Conservation (phyloP, 30 jellyfish, hydroid and myxozoan genomes). For the Aurelia coerulea region DNA sequence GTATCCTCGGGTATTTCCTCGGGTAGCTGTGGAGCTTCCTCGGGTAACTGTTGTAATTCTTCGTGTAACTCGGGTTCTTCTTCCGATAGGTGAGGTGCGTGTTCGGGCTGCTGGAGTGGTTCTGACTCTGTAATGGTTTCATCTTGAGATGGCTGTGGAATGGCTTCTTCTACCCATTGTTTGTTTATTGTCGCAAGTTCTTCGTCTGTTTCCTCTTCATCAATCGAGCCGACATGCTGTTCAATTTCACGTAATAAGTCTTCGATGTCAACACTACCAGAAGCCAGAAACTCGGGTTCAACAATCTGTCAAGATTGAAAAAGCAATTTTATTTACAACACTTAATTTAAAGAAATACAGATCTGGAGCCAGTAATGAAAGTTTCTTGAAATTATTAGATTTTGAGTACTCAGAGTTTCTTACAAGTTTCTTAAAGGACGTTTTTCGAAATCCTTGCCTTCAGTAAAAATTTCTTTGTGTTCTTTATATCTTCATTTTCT, state of each 20-base stretch:
- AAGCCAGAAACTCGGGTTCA: conserved; percentile 71
- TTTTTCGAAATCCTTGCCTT: too few species aligned
- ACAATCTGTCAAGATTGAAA: conserved; percentile 24
- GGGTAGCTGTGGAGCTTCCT: conserved; percentile 5
- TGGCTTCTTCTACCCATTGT: conserved; percentile 57
- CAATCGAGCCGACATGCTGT: conserved; percentile 72
- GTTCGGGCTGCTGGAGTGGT: conserved; percentile 33
- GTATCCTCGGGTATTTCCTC: neutral
- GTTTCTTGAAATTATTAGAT: too few species aligned
- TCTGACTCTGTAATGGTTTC: conserved; percentile 55
- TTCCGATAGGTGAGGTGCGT: conserved; percentile 21
- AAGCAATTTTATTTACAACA: neutral
- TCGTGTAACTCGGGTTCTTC: conserved; percentile 17
- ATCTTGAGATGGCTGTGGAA: conserved; percentile 38
- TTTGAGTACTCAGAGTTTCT: too few species aligned
- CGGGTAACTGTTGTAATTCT: conserved; percentile 4
- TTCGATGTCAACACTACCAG: conserved; percentile 75
- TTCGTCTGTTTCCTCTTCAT: conserved; percentile 69
- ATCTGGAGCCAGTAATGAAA: too few species aligned
- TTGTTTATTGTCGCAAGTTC: conserved; percentile 49
- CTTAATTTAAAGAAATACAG: too few species aligned
- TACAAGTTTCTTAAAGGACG: too few species aligned
- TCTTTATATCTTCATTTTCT: too few species aligned
- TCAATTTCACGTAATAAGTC: conserved; percentile 77
- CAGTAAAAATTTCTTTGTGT: too few species aligned